A percentile compares a stretch with the other conserved stretches of the same genome.
phyloP scores from a whole-genome alignment of 2,113 vertebrate species.

The Xiphias gladius region DNA sequence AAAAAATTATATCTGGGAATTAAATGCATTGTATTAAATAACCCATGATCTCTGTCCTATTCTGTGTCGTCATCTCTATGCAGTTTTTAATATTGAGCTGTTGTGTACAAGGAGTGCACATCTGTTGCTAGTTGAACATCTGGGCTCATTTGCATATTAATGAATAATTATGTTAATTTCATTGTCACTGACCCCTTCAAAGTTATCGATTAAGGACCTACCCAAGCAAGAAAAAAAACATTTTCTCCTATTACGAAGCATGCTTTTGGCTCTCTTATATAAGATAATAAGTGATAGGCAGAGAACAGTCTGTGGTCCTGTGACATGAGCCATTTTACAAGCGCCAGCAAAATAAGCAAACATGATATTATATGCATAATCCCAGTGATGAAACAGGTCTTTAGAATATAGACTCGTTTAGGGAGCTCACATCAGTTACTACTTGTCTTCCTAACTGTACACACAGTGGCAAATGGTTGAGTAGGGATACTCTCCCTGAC shows the following conservation, averaged over 20 bases:
- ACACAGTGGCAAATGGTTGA: not conserved
- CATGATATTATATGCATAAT: not conserved
- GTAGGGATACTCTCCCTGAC: not conserved
- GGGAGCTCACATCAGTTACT: not conserved
- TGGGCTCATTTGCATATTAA: conserved; percentile 85
- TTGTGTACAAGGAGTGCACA: conserved; percentile 77
- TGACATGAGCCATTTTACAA: not conserved
- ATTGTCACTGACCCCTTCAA: conserved; percentile 71
- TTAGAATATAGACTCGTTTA: conserved; percentile 10
- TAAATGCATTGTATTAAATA: conserved; percentile 55
- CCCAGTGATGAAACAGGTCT: not conserved
- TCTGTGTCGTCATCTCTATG: conserved; percentile 32
- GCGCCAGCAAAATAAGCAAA: conserved; percentile 14
- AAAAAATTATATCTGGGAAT: conserved; percentile 34
- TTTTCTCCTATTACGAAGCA: conserved; percentile 40
- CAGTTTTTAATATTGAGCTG: conserved; percentile 72
- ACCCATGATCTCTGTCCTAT: conserved; percentile 17
- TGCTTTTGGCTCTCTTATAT: conserved; percentile 18
- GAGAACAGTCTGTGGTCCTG: not conserved
- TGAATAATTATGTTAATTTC: conserved; percentile 86
- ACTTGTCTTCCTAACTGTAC: not conserved
- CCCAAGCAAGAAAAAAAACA: conserved; percentile 43
- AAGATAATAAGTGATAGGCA: conserved; percentile 17
- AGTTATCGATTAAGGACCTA: conserved; percentile 71
- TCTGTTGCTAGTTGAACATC: conserved; percentile 84